These are phyloP conservation scores for Poecilia velifera DNA, from an alignment of 2,797 vertebrate species.

Conservation along the genomic window DNA sequence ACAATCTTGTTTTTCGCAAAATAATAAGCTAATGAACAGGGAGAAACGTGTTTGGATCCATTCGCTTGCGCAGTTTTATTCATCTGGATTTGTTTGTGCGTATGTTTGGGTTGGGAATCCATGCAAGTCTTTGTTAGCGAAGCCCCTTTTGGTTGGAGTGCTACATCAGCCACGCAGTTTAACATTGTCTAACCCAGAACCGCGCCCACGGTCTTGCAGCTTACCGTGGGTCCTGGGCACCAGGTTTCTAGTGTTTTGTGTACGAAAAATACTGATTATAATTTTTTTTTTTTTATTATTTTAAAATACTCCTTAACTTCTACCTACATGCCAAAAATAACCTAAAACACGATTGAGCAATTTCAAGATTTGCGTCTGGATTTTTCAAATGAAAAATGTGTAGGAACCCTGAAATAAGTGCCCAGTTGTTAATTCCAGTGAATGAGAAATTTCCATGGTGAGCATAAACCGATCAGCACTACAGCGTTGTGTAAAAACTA, in stretches of 20 bases:
- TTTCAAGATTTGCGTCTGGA: not conserved
- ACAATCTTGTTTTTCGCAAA: not conserved
- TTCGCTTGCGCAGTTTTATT: not conserved
- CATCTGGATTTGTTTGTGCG: not conserved
- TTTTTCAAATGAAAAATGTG: slow-evolving; percentile 1
- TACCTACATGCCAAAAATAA: not conserved
- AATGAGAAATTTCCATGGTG: slow-evolving; percentile 37
- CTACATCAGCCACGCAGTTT: not conserved
- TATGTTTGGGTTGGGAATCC: not conserved
- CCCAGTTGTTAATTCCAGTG: slow-evolving; percentile 53
- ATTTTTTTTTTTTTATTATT: no score
- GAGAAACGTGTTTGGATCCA: not conserved
- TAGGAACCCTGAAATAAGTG: slow-evolving; percentile 48
- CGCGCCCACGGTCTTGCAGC: not conserved
- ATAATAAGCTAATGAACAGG: not conserved
- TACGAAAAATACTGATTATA: not conserved
- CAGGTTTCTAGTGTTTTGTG: not conserved
- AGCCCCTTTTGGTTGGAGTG: not conserved
- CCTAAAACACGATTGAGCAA: not conserved
- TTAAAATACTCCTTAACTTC: not conserved
- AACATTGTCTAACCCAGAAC: not conserved
- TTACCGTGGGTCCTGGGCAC: not conserved
- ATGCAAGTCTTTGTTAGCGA: not conserved
- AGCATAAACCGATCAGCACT: slow-evolving; percentile 26
- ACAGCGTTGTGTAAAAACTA: slow-evolving; percentile 8